Conservation (phyloP, 2,797 vertebrate species). For the Manis javanica region DNA sequence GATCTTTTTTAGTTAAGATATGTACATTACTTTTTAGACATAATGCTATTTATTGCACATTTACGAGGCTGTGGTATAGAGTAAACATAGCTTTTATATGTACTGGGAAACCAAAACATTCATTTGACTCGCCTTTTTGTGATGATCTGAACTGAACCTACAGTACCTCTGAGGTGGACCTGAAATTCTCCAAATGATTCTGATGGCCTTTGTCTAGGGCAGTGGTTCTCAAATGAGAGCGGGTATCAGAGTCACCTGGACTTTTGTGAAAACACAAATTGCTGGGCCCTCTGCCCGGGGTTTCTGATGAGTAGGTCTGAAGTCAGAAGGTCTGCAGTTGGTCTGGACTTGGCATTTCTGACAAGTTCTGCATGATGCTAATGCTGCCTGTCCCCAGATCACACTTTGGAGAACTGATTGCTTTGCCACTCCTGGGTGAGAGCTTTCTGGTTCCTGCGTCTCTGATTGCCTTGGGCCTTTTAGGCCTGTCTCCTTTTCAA, state of each 20-base stretch:
- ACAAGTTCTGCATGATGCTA: not conserved
- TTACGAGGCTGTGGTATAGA: no score
- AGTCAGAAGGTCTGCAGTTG: not conserved
- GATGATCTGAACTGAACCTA: no score
- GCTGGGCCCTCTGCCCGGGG: not conserved
- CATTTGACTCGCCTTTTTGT: no score
- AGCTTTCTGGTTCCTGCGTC: not conserved
- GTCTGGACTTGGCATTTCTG: not conserved
- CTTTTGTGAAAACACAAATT: not conserved
- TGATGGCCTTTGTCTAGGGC: not conserved
- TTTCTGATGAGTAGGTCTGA: not conserved
- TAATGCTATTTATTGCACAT: no score
- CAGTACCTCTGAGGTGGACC: no score
- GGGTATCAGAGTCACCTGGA: not conserved
- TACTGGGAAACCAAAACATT: no score
- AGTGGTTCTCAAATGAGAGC: not conserved
- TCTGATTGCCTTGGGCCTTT: not conserved
- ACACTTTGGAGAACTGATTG: not conserved
- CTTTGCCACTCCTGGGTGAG: not conserved
- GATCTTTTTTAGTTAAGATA: no score
- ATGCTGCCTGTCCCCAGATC: not conserved
- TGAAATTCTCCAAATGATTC: not conserved
- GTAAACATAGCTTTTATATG: no score
- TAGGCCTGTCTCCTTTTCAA: not conserved
- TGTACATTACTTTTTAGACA: no score